Conservation (phyloP, 2,797 vertebrate species). For the Syngnathus rostellatus region DNA sequence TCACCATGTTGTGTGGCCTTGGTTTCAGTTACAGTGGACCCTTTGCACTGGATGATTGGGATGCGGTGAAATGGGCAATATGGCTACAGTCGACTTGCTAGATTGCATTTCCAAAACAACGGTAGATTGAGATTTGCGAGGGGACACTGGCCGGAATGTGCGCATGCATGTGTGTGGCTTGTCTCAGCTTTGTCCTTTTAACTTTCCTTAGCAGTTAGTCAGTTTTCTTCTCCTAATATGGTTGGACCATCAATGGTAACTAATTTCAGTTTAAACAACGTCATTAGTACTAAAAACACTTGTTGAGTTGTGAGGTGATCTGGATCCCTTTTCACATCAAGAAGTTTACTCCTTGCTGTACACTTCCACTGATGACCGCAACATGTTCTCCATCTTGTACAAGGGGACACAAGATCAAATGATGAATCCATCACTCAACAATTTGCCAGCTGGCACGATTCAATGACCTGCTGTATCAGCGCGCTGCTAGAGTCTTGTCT, state of each 20-base stretch:
- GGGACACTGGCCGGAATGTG: constrained; percentile 10
- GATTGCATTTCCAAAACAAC: constrained; percentile 22
- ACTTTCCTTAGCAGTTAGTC: constrained; percentile 17
- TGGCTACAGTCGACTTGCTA: constrained; percentile 64
- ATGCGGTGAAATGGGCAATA: constrained; percentile 87
- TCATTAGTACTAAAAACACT: not conserved
- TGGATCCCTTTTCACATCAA: too few species aligned
- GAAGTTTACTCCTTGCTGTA: too few species aligned
- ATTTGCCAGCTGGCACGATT: not conserved
- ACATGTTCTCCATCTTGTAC: too few species aligned
- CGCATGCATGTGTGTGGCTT: constrained; percentile 16
- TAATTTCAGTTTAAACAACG: not conserved
- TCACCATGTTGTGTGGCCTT: constrained; percentile 60
- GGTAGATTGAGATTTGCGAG: constrained; percentile 22
- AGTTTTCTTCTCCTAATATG: constrained; percentile 19
- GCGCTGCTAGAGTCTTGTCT: too few species aligned
- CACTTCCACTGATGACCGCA: too few species aligned
- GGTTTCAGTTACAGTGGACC: constrained; percentile 58
- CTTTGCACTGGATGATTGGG: constrained; percentile 75
- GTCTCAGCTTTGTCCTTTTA: constrained; percentile 15
- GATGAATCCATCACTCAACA: not conserved
- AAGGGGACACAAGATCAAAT: too few species aligned
- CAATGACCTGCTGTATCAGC: too few species aligned
- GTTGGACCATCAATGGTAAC: not conserved
- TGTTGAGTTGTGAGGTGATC: too few species aligned